Evolutionary conservation across 2,888 invertebrate species (phyloP).

Genomic region (Aquatica leii): DNA sequence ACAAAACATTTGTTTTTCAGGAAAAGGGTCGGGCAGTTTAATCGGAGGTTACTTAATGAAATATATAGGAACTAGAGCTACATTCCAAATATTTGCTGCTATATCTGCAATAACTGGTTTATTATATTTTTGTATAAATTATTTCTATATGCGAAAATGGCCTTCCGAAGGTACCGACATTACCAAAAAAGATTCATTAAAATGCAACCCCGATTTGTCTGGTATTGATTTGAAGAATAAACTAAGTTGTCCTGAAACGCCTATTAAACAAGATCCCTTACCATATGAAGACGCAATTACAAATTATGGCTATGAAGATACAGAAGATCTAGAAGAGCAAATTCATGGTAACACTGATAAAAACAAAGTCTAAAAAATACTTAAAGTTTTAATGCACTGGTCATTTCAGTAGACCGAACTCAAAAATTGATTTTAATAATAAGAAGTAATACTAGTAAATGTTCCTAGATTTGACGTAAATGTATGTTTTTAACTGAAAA

Average conservation of each 20-base stretch:
- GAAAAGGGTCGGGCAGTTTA: constrained; percentile 78
- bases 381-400: too few species aligned
- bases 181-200: constrained; percentile 63
- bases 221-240: constrained; percentile 45
- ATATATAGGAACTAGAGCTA: constrained; percentile 73
- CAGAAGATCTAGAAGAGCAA: constrained; percentile 39
- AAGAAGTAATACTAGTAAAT: too few species aligned
- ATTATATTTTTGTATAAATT: constrained; percentile 74
- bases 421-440: too few species aligned
- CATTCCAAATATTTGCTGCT: constrained; percentile 75
- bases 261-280: constrained; percentile 45
- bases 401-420: too few species aligned
- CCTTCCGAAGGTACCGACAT: constrained; percentile 66
- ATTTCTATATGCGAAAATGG: constrained; percentile 68
- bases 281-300: constrained; percentile 53
- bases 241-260: constrained; percentile 30
- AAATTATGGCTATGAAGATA: constrained; percentile 54
- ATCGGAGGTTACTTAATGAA: constrained; percentile 80
- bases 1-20: constrained; percentile 58
- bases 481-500: too few species aligned
- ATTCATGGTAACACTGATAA: neutral
- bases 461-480: too few species aligned
- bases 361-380: neutral
- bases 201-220: constrained; percentile 38
- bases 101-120: constrained; percentile 71